A percentile compares a stretch with the other conserved stretches of the same genome.
These are phyloP conservation scores for Colletes collaris DNA, from an alignment of 2,888 invertebrate species.

Conservation along the genomic window DNA sequence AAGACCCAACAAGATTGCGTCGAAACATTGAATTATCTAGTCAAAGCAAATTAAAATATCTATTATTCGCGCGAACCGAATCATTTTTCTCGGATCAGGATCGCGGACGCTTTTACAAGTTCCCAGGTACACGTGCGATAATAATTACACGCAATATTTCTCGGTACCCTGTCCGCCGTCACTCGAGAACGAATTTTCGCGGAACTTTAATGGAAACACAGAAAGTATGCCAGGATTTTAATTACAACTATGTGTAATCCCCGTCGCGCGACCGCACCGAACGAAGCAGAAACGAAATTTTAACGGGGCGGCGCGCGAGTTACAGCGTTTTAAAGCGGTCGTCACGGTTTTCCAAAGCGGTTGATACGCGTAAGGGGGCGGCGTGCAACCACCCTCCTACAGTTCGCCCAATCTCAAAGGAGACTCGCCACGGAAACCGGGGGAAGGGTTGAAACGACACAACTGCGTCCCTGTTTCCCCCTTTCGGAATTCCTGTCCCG, in stretches of 20 bases:
- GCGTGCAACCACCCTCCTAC: conserved; percentile 8
- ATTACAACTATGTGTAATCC: conserved; percentile 37
- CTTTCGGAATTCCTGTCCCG: conserved; percentile 11
- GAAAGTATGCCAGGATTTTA: conserved; percentile 58
- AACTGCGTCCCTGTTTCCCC: conserved; percentile 6
- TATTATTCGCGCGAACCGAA: no score
- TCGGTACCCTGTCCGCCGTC: neutral
- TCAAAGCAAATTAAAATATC: no score
- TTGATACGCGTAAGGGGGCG: neutral
- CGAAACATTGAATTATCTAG: no score
- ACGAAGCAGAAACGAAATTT: conserved; percentile 37
- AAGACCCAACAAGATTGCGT: no score
- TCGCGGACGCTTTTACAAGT: neutral
- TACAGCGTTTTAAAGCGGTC: conserved; percentile 9
- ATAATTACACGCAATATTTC: conserved; percentile 41
- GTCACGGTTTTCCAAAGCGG: conserved; percentile 16
- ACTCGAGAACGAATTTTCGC: conserved; percentile 33
- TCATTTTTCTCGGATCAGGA: neutral
- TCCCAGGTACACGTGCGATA: conserved; percentile 1
- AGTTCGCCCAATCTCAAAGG: conserved; percentile 22
- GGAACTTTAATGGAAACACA: conserved; percentile 54
- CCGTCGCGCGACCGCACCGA: conserved; percentile 3
- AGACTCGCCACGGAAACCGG: neutral
- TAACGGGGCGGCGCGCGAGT: conserved; percentile 4
- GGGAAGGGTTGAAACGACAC: conserved; percentile 1